Evolutionary conservation across 2,113 vertebrate species (phyloP).

Genomic region (Gadus macrocephalus): DNA sequence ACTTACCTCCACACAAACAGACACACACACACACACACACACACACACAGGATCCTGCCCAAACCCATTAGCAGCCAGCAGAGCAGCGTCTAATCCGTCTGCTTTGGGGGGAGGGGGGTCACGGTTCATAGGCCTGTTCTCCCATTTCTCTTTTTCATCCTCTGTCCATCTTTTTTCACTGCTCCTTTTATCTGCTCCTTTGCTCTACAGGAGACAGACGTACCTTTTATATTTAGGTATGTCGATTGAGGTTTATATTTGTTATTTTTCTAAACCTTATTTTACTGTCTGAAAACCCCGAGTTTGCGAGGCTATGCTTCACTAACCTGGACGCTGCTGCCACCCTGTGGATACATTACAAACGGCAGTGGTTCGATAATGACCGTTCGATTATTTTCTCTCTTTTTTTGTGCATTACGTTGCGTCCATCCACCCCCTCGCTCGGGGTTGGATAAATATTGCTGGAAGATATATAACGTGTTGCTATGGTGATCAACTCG

Average conservation of each 20-base stretch:
- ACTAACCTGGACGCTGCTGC: constrained; percentile 55
- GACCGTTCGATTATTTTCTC: constrained; percentile 37
- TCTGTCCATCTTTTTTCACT: not conserved
- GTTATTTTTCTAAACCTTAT: constrained; percentile 19
- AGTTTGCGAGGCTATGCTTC: not conserved
- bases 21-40: constrained; percentile 21
- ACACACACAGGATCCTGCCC: constrained; percentile 40
- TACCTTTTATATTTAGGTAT: no score
- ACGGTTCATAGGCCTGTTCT: not conserved
- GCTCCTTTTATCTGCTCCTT: constrained; percentile 1
- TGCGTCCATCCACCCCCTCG: constrained; percentile 5
- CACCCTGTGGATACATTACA: constrained; percentile 29
- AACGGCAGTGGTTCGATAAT: constrained; percentile 33
- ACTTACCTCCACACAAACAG: constrained; percentile 15
- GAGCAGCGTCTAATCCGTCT: constrained; percentile 59
- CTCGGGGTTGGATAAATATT: constrained; percentile 63
- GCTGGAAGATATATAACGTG: constrained; percentile 72
- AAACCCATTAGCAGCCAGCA: constrained; percentile 57
- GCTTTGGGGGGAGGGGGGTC: constrained; percentile 11
- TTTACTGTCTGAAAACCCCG: constrained; percentile 4
- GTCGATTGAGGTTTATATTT: not conserved
- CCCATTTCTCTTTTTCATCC: constrained; percentile 12
- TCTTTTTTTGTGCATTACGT: constrained; percentile 49
- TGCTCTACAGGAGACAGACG: not conserved
- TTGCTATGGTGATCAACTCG: constrained; percentile 76